Evolutionary conservation across 2,888 invertebrate genomes (phyloP), one percentile per base, ranked within the genome.

Genomic region (Chamaedrilus cognettii): DNA sequence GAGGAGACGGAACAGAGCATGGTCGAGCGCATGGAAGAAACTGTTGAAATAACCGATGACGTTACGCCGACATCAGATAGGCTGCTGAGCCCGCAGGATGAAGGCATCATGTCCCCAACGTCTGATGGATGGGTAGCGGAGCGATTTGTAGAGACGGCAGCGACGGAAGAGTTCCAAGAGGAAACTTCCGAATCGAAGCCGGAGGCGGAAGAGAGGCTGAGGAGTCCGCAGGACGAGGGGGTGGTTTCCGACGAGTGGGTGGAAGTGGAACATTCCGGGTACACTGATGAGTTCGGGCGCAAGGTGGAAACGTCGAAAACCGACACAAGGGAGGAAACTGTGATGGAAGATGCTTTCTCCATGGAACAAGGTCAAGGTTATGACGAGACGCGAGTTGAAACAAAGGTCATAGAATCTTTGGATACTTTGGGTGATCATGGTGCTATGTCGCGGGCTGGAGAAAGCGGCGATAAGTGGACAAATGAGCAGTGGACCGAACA

Each of bases 31-130:
- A 19, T 52, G 19, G 55, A 52, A 52, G 55, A 52, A 26, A 7
- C 55, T 23, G 11, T 7, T 23, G 55, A 7, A 52, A 5, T 52
- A 26, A 7, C 55, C 7, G 42, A 42, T 7, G 42, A 42, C 7
- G 42, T 42, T 7, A 42, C 42, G 19, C 42, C 7, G 11, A 19
- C 11, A 42, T 7, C 55, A 19, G 55, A 52, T 15, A 19, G 26
- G 5, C 11, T 52, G 7, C 11, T 23, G 15, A 52, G 55, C 26
- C 55, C 55, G 26, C 15, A 52, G 28, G 55, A 52, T 26, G 55
- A 52, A 52, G 55, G 55, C 23, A 52, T 52, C 55, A 7, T 52
- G 55, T 52, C 55, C 11, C 55, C 55, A 23, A 23, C 5, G 19
- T 19, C 15, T 23, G 55, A 52, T 7, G 55, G 26, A 5, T 52